phyloP scores from a whole-genome alignment of 2,113 vertebrate species.

The Xenopus laevis region DNA sequence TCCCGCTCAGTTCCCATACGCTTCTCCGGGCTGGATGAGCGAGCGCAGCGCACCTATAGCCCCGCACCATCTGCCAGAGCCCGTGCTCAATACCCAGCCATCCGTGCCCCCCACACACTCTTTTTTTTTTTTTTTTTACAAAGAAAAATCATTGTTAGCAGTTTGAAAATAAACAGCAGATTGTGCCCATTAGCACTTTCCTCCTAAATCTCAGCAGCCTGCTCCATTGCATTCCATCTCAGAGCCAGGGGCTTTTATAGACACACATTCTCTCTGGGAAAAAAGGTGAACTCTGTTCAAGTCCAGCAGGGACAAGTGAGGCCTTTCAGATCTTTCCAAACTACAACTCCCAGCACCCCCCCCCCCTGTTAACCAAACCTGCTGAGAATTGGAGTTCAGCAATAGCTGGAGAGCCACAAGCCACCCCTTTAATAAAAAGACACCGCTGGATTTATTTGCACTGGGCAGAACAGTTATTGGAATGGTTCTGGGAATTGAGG shows the following conservation, averaged over 20 bases:
- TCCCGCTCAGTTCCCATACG: too few species aligned
- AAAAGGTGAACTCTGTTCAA: too few species aligned
- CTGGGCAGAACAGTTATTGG: too few species aligned
- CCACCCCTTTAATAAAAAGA: too few species aligned
- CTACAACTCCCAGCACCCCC: not conserved
- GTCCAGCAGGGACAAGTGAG: too few species aligned
- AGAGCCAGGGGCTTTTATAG: conserved; percentile 28
- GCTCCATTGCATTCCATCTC: conserved; percentile 54
- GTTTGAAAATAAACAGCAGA: conserved; percentile 96
- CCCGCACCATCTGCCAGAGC: conserved; percentile 89
- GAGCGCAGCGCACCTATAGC: conserved; percentile 70
- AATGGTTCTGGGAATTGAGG: too few species aligned
- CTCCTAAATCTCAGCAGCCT: conserved; percentile 73
- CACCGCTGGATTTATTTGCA: too few species aligned
- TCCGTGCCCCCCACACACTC: conserved; percentile 77
- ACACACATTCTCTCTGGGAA: too few species aligned
- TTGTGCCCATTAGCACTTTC: conserved; percentile 89
- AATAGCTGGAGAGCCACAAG: too few species aligned
- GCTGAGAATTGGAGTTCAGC: too few species aligned
- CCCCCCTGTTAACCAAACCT: too few species aligned
- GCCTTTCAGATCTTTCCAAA: not conserved
- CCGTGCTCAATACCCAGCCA: conserved; percentile 92
- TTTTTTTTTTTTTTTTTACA: conserved; percentile 69
- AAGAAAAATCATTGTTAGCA: conserved; percentile 96
- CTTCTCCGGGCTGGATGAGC: conserved; percentile 26